Evolutionary conservation across 2,888 invertebrate species (phyloP), one percentile per base, ranked within the genome.

Genomic region (Plagiodera versicolora): DNA sequence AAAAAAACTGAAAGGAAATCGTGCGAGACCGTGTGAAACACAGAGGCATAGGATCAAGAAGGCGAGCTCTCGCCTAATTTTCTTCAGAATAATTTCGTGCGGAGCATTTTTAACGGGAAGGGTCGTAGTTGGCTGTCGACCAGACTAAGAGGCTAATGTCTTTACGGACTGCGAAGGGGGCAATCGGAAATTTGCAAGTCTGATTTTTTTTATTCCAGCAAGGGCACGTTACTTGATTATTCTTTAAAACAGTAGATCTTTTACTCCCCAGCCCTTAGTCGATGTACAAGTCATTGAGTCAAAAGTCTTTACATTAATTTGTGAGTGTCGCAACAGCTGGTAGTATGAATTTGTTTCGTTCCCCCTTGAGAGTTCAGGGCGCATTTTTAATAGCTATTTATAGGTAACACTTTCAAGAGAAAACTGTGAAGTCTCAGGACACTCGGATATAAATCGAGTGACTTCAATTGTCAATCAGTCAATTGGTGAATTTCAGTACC

Each of bases 171-270:
- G 79, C 70, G 77, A 80, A 79, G 79, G 80, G 79, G 74, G 74
- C 78, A 77, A 76, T 77, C 75, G 75, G 73, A 77, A 78, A 80
- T 80, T 80, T 80, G 80, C 80, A 80, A 80, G 79, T 79, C 77
- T 80, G 80, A 80, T 80, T 80, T 80, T 80, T 79, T 78, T 14
- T 24, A 24, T 24, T 32, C 14, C 74, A 70, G 72, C 70, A 72
- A 71, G 76, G 76, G 75, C 71, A 74, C 72, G 76, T 72, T 70
- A 72, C 74, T 71, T 78, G 79, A 79, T 79, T 79, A 79, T 79
- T 79, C 79, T 79, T 80, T 79, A 79, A 80, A 79, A 79, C 77
- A 79, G 75, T 79, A 72, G 76, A 74, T 75, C 75, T 74, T 71
- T 71, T 66, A 66, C 67, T 63, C 69, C 70, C 74, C 71, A 65